Percentiles rank a stretch among this genome's conserved stretches.
phyloP scores from a whole-genome alignment of 2,888 invertebrate genomes.

The Ferdinandea cuprea region DNA sequence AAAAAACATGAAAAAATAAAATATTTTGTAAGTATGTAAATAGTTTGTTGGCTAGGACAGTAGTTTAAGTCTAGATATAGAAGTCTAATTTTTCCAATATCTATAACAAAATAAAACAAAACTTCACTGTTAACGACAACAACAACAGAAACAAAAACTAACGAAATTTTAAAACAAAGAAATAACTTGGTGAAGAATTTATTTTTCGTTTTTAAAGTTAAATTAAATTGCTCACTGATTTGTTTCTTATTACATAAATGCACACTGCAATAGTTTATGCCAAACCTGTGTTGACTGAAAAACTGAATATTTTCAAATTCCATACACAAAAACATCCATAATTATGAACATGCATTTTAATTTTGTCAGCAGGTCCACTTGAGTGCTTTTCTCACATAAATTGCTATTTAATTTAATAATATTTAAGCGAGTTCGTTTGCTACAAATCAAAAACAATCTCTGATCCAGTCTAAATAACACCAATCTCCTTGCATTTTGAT shows the following conservation, averaged over 20 bases:
- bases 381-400: too few species aligned
- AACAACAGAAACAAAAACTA: not conserved
- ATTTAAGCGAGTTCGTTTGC: too few species aligned
- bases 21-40: slow-evolving; percentile 68
- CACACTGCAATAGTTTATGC: not conserved
- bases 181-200: slow-evolving; percentile 39
- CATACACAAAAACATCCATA: too few species aligned
- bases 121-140: not conserved
- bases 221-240: slow-evolving; percentile 23
- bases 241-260: slow-evolving; percentile 11
- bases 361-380: too few species aligned
- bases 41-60: slow-evolving; percentile 33
- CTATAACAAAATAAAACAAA: slow-evolving; percentile 14
- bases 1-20: slow-evolving; percentile 26
- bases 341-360: too few species aligned
- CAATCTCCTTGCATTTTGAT: not conserved
- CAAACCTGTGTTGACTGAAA: too few species aligned
- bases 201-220: too few species aligned
- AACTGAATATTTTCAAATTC: too few species aligned
- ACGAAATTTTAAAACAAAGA: not conserved
- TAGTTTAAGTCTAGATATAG: slow-evolving; percentile 36
- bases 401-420: too few species aligned
- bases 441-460: too few species aligned
- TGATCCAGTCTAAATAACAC: not conserved
- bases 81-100: slow-evolving; percentile 22